Evolutionary conservation across 2,797 vertebrate species (phyloP).

Genomic region (Dicrostonyx torquatus): DNA sequence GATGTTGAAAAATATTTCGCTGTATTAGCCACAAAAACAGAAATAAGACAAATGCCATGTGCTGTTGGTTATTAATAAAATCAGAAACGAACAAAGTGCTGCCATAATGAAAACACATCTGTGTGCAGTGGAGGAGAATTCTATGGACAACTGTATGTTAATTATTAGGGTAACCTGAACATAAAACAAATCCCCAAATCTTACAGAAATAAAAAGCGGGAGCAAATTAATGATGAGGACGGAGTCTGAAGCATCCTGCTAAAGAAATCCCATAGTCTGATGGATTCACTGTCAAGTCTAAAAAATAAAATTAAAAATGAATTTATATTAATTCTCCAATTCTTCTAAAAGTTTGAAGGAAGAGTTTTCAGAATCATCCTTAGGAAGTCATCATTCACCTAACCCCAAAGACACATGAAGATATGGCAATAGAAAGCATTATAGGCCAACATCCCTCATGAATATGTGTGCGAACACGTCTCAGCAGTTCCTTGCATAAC

Average conservation of each 20-base stretch:
- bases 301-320: neutral
- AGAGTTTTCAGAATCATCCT: neutral
- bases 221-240: neutral
- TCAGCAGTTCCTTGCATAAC: neutral
- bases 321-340: neutral
- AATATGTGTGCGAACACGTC: neutral
- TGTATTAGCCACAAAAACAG: neutral
- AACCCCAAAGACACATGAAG: neutral
- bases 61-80: neutral
- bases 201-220: neutral
- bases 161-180: neutral
- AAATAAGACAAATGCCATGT: neutral
- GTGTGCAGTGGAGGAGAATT: neutral
- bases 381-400: neutral
- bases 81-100: neutral
- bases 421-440: neutral
- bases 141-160: neutral
- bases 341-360: neutral
- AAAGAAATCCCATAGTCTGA: neutral
- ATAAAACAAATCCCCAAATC: neutral
- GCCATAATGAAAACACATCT: neutral
- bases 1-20: neutral
- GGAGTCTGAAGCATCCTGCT: neutral
- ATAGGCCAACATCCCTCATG: neutral
- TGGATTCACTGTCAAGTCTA: neutral